Evolutionary conservation across 2,888 invertebrate species (phyloP).

Genomic region (Argynnis bischoffii): DNA sequence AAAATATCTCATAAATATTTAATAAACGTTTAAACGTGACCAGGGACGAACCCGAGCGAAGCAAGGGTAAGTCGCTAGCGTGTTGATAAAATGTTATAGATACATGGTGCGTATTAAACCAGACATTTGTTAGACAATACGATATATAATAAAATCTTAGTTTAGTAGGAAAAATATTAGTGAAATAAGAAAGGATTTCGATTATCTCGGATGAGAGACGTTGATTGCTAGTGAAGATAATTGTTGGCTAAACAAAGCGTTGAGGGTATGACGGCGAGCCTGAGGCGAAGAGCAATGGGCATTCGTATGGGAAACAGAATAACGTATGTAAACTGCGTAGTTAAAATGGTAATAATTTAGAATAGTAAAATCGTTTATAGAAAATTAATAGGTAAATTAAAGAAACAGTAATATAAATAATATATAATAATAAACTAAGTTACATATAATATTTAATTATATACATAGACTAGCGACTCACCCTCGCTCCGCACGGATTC

Average conservation of each 20-base stretch:
- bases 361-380: constrained; percentile 13
- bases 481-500: too few relatives aligned
- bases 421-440: neutral
- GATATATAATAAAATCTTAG: constrained; percentile 9
- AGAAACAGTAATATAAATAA: neutral
- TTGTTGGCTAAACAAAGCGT: constrained; percentile 76
- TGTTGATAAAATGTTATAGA: too few relatives aligned
- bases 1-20: too few relatives aligned
- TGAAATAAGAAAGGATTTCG: constrained; percentile 41
- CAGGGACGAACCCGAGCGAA: too few relatives aligned
- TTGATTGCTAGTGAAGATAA: constrained; percentile 70
- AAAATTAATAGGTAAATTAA: neutral
- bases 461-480: too few relatives aligned
- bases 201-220: constrained; percentile 50
- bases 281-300: constrained; percentile 55
- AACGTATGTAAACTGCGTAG: constrained; percentile 43
- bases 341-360: constrained; percentile 30
- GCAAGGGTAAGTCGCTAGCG: too few relatives aligned
- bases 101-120: neutral
- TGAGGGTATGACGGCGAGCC: constrained; percentile 65
- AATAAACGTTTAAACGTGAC: too few relatives aligned
- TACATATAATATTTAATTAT: too few relatives aligned
- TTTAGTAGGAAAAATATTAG: constrained; percentile 20
- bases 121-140: neutral
- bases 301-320: constrained; percentile 65